These are phyloP conservation scores for Apis cerana DNA, from an alignment of 1,140 invertebrate genomes.

Conservation along the genomic window DNA sequence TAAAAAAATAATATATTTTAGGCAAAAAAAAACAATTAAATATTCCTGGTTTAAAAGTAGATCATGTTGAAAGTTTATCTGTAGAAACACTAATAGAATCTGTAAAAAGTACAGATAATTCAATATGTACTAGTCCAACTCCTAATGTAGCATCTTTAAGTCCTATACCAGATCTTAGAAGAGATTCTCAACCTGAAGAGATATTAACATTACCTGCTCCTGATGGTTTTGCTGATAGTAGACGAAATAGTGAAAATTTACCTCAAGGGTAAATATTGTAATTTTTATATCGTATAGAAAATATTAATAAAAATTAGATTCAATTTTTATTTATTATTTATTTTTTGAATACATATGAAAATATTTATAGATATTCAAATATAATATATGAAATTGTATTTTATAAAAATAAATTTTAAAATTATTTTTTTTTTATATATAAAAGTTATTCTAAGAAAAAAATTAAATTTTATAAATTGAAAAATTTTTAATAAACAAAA, in stretches of 20 bases:
- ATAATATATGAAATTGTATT: not conserved
- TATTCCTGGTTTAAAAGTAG: constrained; percentile 64
- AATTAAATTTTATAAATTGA: not conserved
- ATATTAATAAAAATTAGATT: constrained; percentile 15
- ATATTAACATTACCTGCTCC: constrained; percentile 86
- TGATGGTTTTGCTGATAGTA: constrained; percentile 88
- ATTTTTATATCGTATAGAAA: constrained; percentile 21
- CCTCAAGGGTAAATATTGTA: constrained; percentile 77
- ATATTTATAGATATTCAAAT: not conserved
- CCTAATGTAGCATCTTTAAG: constrained; percentile 85
- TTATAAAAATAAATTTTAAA: not conserved
- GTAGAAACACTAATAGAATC: constrained; percentile 77
- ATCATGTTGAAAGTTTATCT: constrained; percentile 67
- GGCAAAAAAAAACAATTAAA: constrained; percentile 68
- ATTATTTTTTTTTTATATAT: not conserved
- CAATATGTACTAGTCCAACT: constrained; percentile 84
- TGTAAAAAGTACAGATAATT: constrained; percentile 80
- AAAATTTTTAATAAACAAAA: not conserved
- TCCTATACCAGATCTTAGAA: constrained; percentile 85
- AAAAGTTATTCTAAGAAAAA: not conserved
- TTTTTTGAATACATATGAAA: not conserved
- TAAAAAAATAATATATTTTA: constrained; percentile 28
- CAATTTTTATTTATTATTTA: not conserved
- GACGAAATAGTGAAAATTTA: constrained; percentile 85
- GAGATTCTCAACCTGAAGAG: constrained; percentile 84